A percentile compares a stretch with the other conserved stretches of the same genome.
phyloP scores from a whole-genome alignment of 2,888 invertebrate genomes.

The Melinaea menophilus region DNA sequence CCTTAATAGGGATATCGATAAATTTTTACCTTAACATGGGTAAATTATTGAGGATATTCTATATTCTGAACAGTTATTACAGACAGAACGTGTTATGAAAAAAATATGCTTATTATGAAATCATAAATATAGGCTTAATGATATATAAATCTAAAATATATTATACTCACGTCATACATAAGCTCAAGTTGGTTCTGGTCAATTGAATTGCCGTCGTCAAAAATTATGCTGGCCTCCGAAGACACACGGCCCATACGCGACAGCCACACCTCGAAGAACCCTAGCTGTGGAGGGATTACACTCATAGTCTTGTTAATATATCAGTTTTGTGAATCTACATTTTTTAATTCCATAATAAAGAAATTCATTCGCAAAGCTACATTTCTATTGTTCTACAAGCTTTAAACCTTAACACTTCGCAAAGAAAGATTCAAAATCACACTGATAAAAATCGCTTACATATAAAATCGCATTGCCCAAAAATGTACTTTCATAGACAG shows the following conservation, averaged over 20 bases:
- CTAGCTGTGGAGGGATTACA: conserved; percentile 67
- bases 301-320: conserved; percentile 34
- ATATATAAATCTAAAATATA: not conserved
- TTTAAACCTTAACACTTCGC: not conserved
- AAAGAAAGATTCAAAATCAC: not conserved
- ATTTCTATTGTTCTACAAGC: not conserved
- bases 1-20: too few species aligned
- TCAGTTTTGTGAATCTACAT: conserved; percentile 7
- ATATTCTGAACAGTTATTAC: too few species aligned
- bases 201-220: conserved; percentile 93
- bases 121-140: not conserved
- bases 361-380: not conserved
- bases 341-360: not conserved
- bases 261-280: conserved; percentile 98
- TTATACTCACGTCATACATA: conserved; percentile 85
- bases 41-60: too few species aligned
- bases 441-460: too few species aligned
- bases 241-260: conserved; percentile 90
- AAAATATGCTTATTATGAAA: too few species aligned
- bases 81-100: too few species aligned
- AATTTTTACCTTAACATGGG: too few species aligned
- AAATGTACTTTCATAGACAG: not conserved
- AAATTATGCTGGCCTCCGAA: conserved; percentile 86
- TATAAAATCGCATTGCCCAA: not conserved
- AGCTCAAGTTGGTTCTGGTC: conserved; percentile 89